Conservation (phyloP, 2,113 vertebrate genomes). For the Cheilinus undulatus region DNA sequence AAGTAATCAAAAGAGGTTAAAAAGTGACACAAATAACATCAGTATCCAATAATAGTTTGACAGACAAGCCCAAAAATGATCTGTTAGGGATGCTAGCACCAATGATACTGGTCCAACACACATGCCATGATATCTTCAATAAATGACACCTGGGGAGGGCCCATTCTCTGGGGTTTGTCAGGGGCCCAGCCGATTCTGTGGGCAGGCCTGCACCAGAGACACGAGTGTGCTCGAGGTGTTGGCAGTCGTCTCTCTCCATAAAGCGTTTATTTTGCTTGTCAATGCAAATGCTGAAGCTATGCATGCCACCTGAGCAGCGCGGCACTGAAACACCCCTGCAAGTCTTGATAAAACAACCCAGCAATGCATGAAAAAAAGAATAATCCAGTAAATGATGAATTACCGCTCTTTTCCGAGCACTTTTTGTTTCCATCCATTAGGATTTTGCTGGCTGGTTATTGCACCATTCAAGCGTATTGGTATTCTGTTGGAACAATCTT, state of each 20-base stretch:
- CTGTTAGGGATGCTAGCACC: too few species aligned
- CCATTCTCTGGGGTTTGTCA: too few species aligned
- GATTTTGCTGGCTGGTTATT: constrained; percentile 32
- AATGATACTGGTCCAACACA: too few species aligned
- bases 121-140: too few species aligned
- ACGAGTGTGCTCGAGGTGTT: not conserved
- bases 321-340: constrained; percentile 29
- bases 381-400: constrained; percentile 39
- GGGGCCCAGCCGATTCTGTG: too few species aligned
- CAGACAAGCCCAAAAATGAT: too few species aligned
- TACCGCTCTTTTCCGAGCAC: not conserved
- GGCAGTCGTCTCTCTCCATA: constrained; percentile 1
- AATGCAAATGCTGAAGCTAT: constrained; percentile 59
- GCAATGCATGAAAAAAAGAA: constrained; percentile 29
- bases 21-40: too few species aligned
- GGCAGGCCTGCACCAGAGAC: too few species aligned
- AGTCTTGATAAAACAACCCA: constrained; percentile 53
- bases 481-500: constrained; percentile 36
- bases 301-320: constrained; percentile 45
- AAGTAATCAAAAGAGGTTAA: too few species aligned
- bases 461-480: constrained; percentile 23
- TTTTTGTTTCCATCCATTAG: constrained; percentile 18
- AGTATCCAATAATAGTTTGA: too few species aligned
- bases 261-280: constrained; percentile 55
- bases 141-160: too few species aligned